Conservation (phyloP, 2,113 vertebrate species). For the Abramis brama region DNA sequence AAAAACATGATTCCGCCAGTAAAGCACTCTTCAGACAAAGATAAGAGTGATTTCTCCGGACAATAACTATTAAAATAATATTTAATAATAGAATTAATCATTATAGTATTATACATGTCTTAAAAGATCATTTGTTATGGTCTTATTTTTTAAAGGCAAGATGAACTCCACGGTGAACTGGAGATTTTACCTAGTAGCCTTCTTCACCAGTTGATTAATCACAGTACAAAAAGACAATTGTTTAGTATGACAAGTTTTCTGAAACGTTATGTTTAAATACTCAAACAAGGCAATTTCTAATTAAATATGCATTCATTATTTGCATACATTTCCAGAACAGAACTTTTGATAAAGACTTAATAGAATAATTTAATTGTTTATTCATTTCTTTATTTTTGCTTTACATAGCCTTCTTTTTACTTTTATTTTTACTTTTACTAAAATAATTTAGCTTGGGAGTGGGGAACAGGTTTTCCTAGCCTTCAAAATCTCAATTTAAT, state of each 20-base stretch:
- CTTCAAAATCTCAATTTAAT: neutral
- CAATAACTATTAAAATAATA: neutral
- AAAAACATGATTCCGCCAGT: neutral
- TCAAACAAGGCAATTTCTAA: neutral
- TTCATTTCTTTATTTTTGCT: neutral
- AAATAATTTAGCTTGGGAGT: neutral
- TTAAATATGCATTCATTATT: neutral
- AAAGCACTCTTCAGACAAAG: neutral
- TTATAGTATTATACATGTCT: neutral
- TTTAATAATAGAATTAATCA: neutral
- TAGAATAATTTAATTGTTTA: neutral
- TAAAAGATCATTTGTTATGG: neutral
- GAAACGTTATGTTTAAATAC: neutral
- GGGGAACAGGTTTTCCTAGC: neutral
- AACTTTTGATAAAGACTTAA: too few relatives aligned
- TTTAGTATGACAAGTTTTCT: neutral
- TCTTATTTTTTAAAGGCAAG: neutral
- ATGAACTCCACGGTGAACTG: too few relatives aligned
- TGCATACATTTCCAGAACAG: neutral
- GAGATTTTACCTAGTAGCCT: neutral
- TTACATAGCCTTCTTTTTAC: neutral
- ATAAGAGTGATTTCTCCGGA: neutral
- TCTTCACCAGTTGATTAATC: neutral
- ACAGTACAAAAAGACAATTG: neutral
- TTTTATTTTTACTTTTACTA: neutral